Evolutionary conservation across 2,888 invertebrate species (phyloP).

Genomic region (Schrankia costaestrigalis): DNA sequence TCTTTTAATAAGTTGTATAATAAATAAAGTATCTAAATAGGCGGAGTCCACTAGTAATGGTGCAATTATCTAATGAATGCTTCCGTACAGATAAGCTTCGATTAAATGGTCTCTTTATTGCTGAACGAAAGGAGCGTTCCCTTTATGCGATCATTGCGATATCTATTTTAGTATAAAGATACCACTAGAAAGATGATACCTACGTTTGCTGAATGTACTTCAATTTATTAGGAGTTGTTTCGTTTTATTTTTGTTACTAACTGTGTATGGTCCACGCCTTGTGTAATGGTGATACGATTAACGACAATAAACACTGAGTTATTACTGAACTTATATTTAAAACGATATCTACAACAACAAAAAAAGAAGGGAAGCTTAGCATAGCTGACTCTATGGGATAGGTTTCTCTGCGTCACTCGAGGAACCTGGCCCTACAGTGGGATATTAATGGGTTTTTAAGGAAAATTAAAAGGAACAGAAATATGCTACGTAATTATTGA

Average conservation of each 20-base stretch:
- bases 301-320: no score
- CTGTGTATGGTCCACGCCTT: not conserved
- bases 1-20: conserved; percentile 32
- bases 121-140: conserved; percentile 74
- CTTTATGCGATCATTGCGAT: conserved; percentile 75
- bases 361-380: no score
- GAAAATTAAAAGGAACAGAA: no score
- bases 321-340: no score
- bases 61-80: conserved; percentile 82
- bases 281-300: no score
- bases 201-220: conserved; percentile 12
- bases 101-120: conserved; percentile 80
- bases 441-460: no score
- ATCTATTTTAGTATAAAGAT: conserved; percentile 57
- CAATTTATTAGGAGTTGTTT: not conserved
- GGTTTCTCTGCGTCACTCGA: no score
- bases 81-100: conserved; percentile 79
- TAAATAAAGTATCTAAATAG: conserved; percentile 45
- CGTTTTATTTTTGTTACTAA: not conserved
- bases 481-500: no score
- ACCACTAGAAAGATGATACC: conserved; percentile 39
- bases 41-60: conserved; percentile 71
- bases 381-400: no score
- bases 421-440: no score
- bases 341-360: no score